Evolutionary conservation across 2,888 invertebrate genomes (phyloP).

Genomic region (Macaria liturata): DNA sequence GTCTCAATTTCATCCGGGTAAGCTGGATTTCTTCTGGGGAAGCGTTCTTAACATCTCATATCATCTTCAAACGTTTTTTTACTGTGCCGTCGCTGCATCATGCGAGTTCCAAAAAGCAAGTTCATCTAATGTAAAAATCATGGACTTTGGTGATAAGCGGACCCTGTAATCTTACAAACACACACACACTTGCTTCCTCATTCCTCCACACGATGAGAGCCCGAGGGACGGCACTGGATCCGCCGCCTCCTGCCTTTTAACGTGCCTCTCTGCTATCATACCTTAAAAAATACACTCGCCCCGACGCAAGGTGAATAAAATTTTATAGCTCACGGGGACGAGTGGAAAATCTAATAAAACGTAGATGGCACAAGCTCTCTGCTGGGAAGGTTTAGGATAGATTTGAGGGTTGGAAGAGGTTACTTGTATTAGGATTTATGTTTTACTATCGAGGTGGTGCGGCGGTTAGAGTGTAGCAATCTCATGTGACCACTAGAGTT

Average conservation of each 20-base stretch:
- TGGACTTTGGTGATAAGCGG: too few species aligned
- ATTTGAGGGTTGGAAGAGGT: slow-evolving; percentile 8
- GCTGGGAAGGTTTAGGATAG: slow-evolving; percentile 18
- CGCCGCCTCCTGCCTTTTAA: slow-evolving; percentile 41
- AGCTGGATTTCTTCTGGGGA: too few species aligned
- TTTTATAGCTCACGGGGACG: slow-evolving; percentile 23
- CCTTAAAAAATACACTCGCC: slow-evolving; percentile 33
- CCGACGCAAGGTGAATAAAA: slow-evolving; percentile 15
- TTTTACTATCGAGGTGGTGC: not conserved
- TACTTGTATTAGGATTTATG: not conserved
- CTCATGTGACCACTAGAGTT: too few species aligned
- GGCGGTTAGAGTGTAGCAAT: too few species aligned
- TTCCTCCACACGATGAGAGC: slow-evolving; percentile 17
- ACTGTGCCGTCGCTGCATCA: too few species aligned
- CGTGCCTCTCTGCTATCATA: slow-evolving; percentile 33
- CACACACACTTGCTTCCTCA: too few species aligned
- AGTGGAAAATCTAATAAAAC: slow-evolving; percentile 25
- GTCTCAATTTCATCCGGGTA: too few species aligned
- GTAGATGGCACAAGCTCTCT: slow-evolving; percentile 11
- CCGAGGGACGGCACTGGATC: slow-evolving; percentile 42
- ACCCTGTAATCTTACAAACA: too few species aligned
- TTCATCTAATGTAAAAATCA: too few species aligned
- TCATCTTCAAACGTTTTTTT: too few species aligned
- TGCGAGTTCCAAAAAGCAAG: too few species aligned
- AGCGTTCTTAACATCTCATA: too few species aligned